A percentile compares a stretch with the other conserved stretches of the same genome.
phyloP scores from a whole-genome alignment of 2,888 invertebrate species.

The Stenodema calcarata region DNA sequence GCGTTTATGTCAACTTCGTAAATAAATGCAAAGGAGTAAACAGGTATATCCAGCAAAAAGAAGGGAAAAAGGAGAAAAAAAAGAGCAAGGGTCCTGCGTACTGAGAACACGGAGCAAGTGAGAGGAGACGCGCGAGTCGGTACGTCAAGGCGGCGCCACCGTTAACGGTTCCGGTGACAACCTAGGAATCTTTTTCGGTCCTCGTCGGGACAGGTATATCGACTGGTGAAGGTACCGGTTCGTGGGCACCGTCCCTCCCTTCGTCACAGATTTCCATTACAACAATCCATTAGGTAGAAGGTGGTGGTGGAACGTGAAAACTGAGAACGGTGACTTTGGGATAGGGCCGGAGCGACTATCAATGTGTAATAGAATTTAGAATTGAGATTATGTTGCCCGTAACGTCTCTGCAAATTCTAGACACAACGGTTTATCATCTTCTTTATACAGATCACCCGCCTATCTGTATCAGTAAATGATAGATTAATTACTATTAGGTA shows the following conservation, averaged over 20 bases:
- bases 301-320: constrained; percentile 3
- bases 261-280: background rate
- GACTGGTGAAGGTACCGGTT: constrained; percentile 6
- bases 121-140: background rate
- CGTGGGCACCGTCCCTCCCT: background rate
- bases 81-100: background rate
- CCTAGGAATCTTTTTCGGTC: constrained; percentile 5
- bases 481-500: no score
- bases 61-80: background rate
- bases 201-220: background rate
- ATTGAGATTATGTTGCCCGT: no score
- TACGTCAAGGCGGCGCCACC: constrained; percentile 21
- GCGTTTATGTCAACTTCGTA: background rate
- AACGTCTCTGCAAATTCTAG: no score
- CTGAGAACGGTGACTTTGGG: background rate
- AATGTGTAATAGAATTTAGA: no score
- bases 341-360: background rate
- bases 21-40: background rate
- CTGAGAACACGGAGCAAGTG: background rate
- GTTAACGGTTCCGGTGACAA: constrained; percentile 29
- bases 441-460: no score
- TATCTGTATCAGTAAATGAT: no score
- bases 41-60: background rate
- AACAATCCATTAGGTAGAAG: constrained; percentile 9
- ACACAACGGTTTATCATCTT: no score